phyloP scores from a whole-genome alignment of 2,113 vertebrate species.

The Pseudorectes ferrugineus region DNA sequence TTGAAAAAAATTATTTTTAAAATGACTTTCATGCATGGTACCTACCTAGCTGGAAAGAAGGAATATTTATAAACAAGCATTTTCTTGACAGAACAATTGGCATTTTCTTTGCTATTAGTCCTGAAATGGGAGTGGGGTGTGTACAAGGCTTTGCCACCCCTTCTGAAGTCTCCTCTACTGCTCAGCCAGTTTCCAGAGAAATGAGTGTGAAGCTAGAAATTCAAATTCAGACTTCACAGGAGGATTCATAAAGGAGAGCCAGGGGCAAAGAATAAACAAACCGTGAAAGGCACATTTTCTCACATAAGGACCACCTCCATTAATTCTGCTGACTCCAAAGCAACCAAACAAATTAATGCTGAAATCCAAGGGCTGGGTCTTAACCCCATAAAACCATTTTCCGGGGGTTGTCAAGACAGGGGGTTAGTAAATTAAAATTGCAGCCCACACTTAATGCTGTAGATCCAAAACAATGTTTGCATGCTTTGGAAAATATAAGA shows the following conservation, averaged over 20 bases:
- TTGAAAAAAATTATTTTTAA: not conserved
- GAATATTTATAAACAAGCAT: not conserved
- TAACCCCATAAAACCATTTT: not conserved
- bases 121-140: rapidly evolving
- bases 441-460: not conserved
- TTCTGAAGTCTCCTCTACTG: not conserved
- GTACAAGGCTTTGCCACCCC: not conserved
- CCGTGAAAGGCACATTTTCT: not conserved
- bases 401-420: not conserved
- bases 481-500: not conserved
- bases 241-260: not conserved
- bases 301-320: not conserved
- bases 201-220: not conserved
- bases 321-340: not conserved
- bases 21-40: not conserved
- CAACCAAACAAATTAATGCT: not conserved
- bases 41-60: not conserved
- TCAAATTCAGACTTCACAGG: not conserved
- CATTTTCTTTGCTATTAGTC: not conserved
- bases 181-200: not conserved
- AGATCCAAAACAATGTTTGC: not conserved
- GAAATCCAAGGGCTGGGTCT: not conserved
- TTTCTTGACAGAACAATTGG: not conserved
- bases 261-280: not conserved
- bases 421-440: not conserved